These are phyloP conservation scores for Cavia aperea DNA, from an alignment of 2,113 vertebrate genomes.

Conservation along the genomic window DNA sequence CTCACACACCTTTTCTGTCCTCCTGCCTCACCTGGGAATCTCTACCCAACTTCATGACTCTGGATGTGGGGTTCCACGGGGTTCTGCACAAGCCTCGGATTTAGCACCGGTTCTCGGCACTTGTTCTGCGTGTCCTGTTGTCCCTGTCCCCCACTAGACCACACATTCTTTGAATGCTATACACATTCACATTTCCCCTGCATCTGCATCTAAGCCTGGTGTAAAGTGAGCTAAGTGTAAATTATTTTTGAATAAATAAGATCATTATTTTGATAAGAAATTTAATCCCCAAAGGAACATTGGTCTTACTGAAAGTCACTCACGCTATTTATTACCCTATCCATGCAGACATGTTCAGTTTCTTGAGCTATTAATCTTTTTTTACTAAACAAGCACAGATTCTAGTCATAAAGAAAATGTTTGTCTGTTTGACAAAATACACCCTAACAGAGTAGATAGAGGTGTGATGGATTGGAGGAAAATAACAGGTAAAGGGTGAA, in stretches of 20 bases:
- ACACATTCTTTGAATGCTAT: background rate
- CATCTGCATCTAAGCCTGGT: background rate
- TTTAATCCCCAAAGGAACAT: background rate
- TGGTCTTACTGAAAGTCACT: background rate
- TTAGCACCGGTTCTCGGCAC: background rate
- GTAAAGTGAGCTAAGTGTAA: background rate
- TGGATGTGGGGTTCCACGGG: too few relatives aligned
- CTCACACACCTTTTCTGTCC: background rate
- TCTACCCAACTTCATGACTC: background rate
- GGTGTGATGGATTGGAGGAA: background rate
- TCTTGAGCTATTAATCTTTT: conserved; percentile 23
- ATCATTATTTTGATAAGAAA: conserved; percentile 5
- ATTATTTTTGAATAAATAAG: background rate
- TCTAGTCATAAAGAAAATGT: background rate
- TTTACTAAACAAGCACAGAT: background rate
- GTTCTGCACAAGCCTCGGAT: background rate
- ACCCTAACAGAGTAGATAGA: background rate
- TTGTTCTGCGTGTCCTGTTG: background rate
- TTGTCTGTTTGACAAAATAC: background rate
- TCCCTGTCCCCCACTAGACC: too few relatives aligned
- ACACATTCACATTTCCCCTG: background rate
- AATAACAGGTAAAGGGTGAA: background rate
- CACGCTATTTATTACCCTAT: background rate
- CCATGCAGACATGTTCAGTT: background rate
- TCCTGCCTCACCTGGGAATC: background rate